Percentiles rank a stretch among this genome's conserved stretches.
Conservation (phyloP, 2,797 vertebrate genomes). For the Pangasius mekongensis region DNA sequence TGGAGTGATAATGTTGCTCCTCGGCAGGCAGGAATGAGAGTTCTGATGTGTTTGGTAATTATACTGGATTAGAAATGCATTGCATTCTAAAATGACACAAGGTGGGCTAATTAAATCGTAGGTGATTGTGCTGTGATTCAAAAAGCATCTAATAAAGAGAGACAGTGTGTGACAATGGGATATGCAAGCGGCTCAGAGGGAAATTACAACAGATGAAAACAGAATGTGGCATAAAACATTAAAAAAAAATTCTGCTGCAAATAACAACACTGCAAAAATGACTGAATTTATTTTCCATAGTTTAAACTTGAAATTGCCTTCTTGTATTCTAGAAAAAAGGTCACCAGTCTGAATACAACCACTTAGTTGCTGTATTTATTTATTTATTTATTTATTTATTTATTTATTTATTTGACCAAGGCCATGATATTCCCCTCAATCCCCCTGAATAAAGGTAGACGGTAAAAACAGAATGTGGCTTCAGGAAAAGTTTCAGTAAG, state of each 20-base stretch:
- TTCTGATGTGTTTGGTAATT: conserved; percentile 30
- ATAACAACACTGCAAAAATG: not conserved
- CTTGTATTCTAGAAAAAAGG: not conserved
- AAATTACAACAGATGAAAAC: conserved; percentile 8
- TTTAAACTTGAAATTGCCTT: not conserved
- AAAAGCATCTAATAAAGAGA: conserved; percentile 46
- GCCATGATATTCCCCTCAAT: too few species aligned
- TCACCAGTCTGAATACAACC: not conserved
- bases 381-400: not conserved
- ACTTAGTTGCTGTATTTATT: not conserved
- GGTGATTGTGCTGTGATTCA: conserved; percentile 47
- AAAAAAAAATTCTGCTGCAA: not conserved
- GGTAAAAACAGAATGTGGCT: too few species aligned
- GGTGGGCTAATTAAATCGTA: conserved; percentile 60
- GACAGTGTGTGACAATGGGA: not conserved
- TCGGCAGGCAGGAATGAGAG: conserved; percentile 42
- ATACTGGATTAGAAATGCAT: conserved; percentile 57
- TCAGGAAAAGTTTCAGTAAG: too few species aligned
- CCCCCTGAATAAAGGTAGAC: too few species aligned
- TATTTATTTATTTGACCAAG: not conserved
- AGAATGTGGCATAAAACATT: conserved; percentile 41
- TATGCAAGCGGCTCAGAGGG: not conserved
- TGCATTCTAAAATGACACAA: conserved; percentile 56
- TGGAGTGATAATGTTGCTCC: conserved; percentile 17
- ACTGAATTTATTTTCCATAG: not conserved